Base-by-base conservation (phyloP, 2,797 vertebrate genomes). In the Eleutherodactylus coqui region DNA sequence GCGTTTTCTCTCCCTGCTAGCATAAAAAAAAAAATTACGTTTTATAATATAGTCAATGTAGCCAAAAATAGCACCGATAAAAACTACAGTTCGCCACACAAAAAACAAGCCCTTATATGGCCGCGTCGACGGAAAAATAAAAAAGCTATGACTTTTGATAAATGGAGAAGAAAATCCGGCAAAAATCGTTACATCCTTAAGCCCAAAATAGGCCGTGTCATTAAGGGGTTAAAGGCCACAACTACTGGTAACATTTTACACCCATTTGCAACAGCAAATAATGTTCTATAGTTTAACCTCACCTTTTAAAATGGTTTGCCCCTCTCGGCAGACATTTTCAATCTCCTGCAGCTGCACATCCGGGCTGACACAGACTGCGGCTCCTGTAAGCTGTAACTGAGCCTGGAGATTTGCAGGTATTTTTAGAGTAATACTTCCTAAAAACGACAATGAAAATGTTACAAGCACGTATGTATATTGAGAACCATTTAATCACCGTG, bases 401-500 rank as follows among this genome's bases (percentile, higher is more conserved):
- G 95, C 94, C 89, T 90, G 93, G 88, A 99, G 90, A 51, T 95
- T 95, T 41, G 95, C 91, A 5, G 97, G 95, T 17, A 97, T 93
- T 69, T 97, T 97, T 88, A 99, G 90, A 60, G 90, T 95, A 91
- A 98, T 94, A 24, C 91, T 92, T 60, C 98, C 98, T 99, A 86
- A 27, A 89, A 88, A 85, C 72, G 78, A 38, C 87, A 88, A 87
- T 17, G 7, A 11, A 49, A 10, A 38, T 0, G 11, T 32, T n/a
- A 64, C 27, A 64, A 64, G 58, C 21, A n/a, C 4, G 24, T 58
- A 58, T n/a, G 24, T 60, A 6, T 60, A 60, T n/a, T n/a, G n/a
- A n/a, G n/a, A n/a, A 51, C 8, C 4, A 10, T 58, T 58, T 27
- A 27, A 2, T 49, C 47, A 49, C 6, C 14, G 5, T 49, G 8